Evolutionary conservation across 2,888 invertebrate genomes (phyloP).

Genomic region (Spilosoma lubricipeda): DNA sequence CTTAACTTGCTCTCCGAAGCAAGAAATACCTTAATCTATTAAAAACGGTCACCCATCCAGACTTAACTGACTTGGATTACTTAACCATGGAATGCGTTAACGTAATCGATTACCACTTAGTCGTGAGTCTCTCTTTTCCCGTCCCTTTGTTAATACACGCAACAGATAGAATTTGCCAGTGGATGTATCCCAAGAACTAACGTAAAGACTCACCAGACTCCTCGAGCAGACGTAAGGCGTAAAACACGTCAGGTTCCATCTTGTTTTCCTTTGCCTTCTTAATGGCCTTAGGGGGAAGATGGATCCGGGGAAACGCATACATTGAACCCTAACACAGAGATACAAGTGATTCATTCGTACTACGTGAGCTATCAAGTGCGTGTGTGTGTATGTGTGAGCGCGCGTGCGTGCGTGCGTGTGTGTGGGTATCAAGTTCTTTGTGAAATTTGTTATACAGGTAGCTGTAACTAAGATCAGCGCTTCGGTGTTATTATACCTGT

Average conservation of each 20-base stretch:
- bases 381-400: too few species aligned
- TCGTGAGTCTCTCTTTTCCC: too few species aligned
- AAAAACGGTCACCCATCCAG: too few species aligned
- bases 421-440: too few species aligned
- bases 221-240: constrained; percentile 96
- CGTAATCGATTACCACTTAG: too few species aligned
- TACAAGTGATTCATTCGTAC: background rate
- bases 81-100: too few species aligned
- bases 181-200: background rate
- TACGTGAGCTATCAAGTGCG: too few species aligned
- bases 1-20: too few species aligned
- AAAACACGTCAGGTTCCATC: constrained; percentile 95
- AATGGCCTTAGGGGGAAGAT: constrained; percentile 93
- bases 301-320: constrained; percentile 98
- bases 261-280: constrained; percentile 92
- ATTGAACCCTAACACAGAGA: constrained; percentile 92
- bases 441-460: too few species aligned
- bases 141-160: background rate
- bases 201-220: constrained; percentile 86
- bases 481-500: constrained; percentile 67
- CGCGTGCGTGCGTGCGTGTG: too few species aligned
- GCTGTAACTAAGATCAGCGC: background rate
- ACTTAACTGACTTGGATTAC: too few species aligned
- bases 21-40: too few species aligned
- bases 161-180: background rate